These are phyloP conservation scores for Harpalus rubripes DNA, from an alignment of 2,888 invertebrate species.

Conservation along the genomic window DNA sequence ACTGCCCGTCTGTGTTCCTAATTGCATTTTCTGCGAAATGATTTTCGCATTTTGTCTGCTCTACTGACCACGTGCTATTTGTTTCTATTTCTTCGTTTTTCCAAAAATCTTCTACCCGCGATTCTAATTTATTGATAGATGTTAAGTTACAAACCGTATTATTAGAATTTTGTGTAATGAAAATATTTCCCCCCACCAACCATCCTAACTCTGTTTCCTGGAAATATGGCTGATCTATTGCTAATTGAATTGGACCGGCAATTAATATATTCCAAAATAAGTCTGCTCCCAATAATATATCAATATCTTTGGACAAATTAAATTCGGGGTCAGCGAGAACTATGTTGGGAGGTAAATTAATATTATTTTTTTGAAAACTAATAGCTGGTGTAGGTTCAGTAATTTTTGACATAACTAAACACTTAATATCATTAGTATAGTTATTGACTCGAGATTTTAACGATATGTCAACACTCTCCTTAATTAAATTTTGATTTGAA, in stretches of 20 bases:
- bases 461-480: too few relatives aligned
- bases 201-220: too few relatives aligned
- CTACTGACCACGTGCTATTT: not conserved
- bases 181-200: too few relatives aligned
- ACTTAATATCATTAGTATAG: too few relatives aligned
- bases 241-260: too few relatives aligned
- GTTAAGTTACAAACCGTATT: not conserved
- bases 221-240: too few relatives aligned
- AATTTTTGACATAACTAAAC: not conserved
- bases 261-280: conserved; percentile 15
- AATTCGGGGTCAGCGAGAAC: conserved; percentile 15
- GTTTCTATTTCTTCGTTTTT: not conserved
- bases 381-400: conserved; percentile 4
- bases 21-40: conserved; percentile 5
- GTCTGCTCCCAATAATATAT: not conserved
- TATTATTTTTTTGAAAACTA: conserved; percentile 4
- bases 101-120: too few relatives aligned
- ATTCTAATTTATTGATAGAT: not conserved
- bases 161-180: not conserved
- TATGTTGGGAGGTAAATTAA: conserved; percentile 14
- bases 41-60: conserved; percentile 4
- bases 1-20: not conserved
- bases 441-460: too few relatives aligned
- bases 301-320: not conserved
- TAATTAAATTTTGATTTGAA: too few relatives aligned